A percentile compares a stretch with the other conserved stretches of the same genome.
phyloP scores from a whole-genome alignment of 2,113 vertebrate species.

The Natator depressus region DNA sequence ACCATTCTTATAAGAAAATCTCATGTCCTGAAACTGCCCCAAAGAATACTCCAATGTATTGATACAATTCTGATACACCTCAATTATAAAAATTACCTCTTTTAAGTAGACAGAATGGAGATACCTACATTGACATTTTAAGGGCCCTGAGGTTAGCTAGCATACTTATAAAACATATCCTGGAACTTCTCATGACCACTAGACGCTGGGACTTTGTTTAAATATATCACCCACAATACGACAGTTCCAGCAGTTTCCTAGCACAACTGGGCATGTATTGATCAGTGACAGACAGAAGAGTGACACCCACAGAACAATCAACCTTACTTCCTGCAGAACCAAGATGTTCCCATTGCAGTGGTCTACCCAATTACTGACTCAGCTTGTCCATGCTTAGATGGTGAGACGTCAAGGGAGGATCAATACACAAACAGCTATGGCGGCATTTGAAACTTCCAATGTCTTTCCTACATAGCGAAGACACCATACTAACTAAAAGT shows the following conservation, averaged over 20 bases:
- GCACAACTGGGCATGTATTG: neutral
- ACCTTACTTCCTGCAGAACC: neutral
- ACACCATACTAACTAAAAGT: neutral
- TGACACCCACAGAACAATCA: fast-evolving
- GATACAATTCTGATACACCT: neutral
- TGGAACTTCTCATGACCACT: neutral
- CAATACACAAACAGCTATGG: neutral
- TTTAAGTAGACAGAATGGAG: neutral
- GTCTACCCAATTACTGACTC: neutral
- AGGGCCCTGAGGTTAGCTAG: neutral
- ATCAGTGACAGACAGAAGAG: neutral
- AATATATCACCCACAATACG: neutral
- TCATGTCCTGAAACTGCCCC: conserved; percentile 2
- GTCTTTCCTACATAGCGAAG: neutral
- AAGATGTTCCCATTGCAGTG: neutral
- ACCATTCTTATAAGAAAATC: conserved; percentile 2
- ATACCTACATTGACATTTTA: fast-evolving
- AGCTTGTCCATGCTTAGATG: neutral
- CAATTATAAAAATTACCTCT: conserved; percentile 62
- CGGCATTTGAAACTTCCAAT: neutral
- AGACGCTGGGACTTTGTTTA: neutral
- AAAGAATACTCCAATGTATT: neutral
- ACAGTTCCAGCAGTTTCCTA: fast-evolving
- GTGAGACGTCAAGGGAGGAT: neutral
- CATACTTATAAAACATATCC: fast-evolving